Conservation (phyloP, 2,888 invertebrate genomes). For the Trichacis sp. region DNA sequence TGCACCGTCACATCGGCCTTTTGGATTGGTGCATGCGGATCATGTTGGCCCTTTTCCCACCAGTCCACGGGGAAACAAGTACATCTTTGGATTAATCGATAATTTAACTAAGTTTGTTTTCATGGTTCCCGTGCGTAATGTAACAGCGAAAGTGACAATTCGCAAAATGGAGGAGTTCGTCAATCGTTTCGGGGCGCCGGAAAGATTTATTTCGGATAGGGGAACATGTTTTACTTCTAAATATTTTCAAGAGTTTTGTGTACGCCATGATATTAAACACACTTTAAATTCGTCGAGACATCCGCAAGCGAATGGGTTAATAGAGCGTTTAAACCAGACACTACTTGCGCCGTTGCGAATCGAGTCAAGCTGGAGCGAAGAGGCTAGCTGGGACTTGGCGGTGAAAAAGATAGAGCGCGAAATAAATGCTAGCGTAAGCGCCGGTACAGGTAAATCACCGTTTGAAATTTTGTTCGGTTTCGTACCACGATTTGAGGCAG, state of each 20-base stretch:
- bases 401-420: background rate
- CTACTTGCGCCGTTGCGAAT: constrained; percentile 2
- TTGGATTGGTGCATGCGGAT: constrained; percentile 36
- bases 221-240: constrained; percentile 34
- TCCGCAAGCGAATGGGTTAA: constrained; percentile 20
- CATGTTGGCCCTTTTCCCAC: constrained; percentile 38
- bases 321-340: constrained; percentile 21
- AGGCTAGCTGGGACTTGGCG: background rate
- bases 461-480: constrained; percentile 12
- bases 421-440: background rate
- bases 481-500: constrained; percentile 7
- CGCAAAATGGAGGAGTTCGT: constrained; percentile 26
- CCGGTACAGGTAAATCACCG: background rate
- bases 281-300: constrained; percentile 22
- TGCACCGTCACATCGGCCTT: constrained; percentile 33
- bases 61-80: constrained; percentile 20
- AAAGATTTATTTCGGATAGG: constrained; percentile 26
- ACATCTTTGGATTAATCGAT: constrained; percentile 33
- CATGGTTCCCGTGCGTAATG: constrained; percentile 28
- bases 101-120: constrained; percentile 35
- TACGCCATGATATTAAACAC: constrained; percentile 11
- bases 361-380: background rate
- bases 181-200: constrained; percentile 25
- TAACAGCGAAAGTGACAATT: constrained; percentile 9
- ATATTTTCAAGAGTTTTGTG: constrained; percentile 27